A percentile compares a stretch with the other conserved stretches of the same genome.
Evolutionary conservation across 2,797 vertebrate genomes (phyloP).

Genomic region (Eurystomus glaucurus): DNA sequence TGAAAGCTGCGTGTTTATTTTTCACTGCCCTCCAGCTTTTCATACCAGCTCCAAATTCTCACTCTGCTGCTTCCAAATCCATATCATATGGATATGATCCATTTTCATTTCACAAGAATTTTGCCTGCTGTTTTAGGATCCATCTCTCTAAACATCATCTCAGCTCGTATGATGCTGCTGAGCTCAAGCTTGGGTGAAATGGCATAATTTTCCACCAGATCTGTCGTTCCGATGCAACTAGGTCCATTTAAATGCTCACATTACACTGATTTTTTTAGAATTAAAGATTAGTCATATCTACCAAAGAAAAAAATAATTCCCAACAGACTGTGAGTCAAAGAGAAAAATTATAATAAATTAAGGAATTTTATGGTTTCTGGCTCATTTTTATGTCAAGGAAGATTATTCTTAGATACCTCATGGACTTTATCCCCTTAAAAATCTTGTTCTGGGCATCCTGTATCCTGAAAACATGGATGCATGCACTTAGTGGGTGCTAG

Average conservation of each 20-base stretch:
- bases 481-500: neutral
- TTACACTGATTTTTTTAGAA: neutral
- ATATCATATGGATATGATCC: neutral
- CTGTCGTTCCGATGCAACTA: neutral
- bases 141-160: neutral
- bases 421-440: neutral
- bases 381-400: neutral
- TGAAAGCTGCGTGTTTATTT: conserved; percentile 4
- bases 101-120: neutral
- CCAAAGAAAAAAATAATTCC: neutral
- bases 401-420: neutral
- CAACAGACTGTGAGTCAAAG: neutral
- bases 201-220: neutral
- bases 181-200: neutral
- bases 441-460: neutral
- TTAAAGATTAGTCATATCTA: neutral
- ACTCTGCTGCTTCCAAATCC: neutral
- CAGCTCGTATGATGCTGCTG: neutral
- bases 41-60: neutral
- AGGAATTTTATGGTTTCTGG: neutral
- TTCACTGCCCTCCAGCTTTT: conserved; percentile 14
- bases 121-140: conserved; percentile 20
- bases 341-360: neutral
- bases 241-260: neutral
- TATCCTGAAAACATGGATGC: neutral